These are phyloP conservation scores for Eudemis profundana DNA, from an alignment of 2,888 invertebrate species.

Conservation along the genomic window DNA sequence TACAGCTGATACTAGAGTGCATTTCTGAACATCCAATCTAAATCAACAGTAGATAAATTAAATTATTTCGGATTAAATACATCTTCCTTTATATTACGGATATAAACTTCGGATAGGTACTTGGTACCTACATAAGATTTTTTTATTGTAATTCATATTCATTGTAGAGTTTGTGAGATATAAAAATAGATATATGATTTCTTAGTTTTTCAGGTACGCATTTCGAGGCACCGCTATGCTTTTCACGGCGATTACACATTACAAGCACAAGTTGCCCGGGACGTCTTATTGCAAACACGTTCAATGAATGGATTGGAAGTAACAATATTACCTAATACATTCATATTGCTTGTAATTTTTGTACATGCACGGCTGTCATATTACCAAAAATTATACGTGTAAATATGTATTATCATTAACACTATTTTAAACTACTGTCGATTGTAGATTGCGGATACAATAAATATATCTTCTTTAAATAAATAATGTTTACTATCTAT, in stretches of 20 bases:
- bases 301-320: neutral
- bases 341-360: conserved; percentile 17
- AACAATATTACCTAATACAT: neutral
- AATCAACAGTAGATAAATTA: neutral
- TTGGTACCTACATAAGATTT: conserved; percentile 2
- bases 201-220: conserved; percentile 10
- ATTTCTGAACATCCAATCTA: neutral
- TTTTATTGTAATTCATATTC: conserved; percentile 7
- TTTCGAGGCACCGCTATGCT: neutral
- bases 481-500: neutral
- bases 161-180: conserved; percentile 19
- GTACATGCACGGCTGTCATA: neutral
- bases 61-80: conserved; percentile 1
- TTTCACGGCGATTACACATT: neutral
- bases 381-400: conserved; percentile 9
- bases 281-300: neutral
- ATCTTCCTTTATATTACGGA: neutral
- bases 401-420: conserved; percentile 5
- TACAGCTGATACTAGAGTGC: conserved; percentile 20
- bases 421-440: neutral
- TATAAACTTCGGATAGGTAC: conserved; percentile 5
- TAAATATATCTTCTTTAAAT: conserved; percentile 12
- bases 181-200: conserved; percentile 20
- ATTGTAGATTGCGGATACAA: conserved; percentile 3
- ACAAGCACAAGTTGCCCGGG: neutral